phyloP scores from a whole-genome alignment of 2,113 vertebrate species.

The Podarcis raffonei region DNA sequence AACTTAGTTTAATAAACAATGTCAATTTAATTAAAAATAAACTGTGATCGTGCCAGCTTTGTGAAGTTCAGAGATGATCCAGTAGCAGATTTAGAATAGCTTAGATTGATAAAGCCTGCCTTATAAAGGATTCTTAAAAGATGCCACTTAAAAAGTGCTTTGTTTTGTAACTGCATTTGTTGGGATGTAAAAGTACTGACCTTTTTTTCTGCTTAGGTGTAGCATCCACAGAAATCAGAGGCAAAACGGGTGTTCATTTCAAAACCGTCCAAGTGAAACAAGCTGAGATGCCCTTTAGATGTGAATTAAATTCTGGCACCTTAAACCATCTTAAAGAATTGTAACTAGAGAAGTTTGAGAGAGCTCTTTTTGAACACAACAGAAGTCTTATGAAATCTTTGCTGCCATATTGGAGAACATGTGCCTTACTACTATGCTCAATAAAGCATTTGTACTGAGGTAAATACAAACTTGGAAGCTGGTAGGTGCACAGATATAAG shows the following conservation, averaged over 20 bases:
- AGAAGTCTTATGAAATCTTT: not conserved
- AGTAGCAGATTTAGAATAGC: too few species aligned
- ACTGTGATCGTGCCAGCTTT: too few species aligned
- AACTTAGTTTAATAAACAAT: too few species aligned
- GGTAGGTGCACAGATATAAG: not conserved
- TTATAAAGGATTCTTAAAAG: not conserved
- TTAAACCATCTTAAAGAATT: not conserved
- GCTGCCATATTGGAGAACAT: not conserved
- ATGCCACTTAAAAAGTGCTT: not conserved
- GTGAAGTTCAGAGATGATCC: too few species aligned
- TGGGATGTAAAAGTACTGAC: not conserved
- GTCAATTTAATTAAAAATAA: too few species aligned
- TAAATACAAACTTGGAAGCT: not conserved
- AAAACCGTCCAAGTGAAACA: slow-evolving; percentile 70
- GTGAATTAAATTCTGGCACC: not conserved
- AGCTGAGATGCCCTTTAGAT: slow-evolving; percentile 13
- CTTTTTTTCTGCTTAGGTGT: not conserved
- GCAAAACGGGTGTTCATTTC: slow-evolving; percentile 50
- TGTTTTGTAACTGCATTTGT: not conserved
- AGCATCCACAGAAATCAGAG: slow-evolving; percentile 52
- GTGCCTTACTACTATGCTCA: not conserved
- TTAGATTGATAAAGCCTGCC: not conserved
- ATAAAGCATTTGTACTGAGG: not conserved
- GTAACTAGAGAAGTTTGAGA: not conserved
- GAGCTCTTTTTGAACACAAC: not conserved